Evolutionary conservation across 64 coral and sea anemone genomes (phyloP).

Genomic region (Montipora sp.): DNA sequence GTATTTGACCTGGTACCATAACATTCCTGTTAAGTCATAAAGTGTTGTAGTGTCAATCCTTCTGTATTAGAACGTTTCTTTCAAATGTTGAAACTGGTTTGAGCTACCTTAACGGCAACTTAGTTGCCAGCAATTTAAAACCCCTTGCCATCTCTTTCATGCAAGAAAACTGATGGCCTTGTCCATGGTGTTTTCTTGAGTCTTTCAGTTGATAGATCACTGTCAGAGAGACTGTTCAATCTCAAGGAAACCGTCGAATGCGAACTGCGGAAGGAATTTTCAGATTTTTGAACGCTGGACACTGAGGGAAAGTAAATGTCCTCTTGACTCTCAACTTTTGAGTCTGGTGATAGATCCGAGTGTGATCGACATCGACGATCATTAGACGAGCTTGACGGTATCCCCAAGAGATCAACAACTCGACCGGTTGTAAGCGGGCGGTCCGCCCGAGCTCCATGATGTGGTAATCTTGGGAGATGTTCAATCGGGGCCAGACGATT

Average conservation of each 20-base stretch:
- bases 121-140: background rate
- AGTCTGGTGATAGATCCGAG: background rate
- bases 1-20: too few relatives aligned
- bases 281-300: background rate
- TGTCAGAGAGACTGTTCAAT: background rate
- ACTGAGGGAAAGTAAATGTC: background rate
- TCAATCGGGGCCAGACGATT: background rate
- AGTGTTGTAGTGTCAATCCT: too few relatives aligned
- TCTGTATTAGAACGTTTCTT: too few relatives aligned
- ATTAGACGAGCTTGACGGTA: background rate
- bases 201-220: conserved; percentile 2
- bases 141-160: background rate
- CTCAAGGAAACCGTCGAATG: background rate
- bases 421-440: background rate
- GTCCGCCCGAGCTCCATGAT: background rate
- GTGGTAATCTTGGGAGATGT: background rate
- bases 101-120: too few relatives aligned
- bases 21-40: too few relatives aligned
- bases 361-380: conserved; percentile 8
- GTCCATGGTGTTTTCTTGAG: background rate
- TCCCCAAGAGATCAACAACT: background rate
- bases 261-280: background rate
- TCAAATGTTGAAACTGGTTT: too few relatives aligned
- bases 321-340: background rate
- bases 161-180: background rate